Percentiles rank a stretch among this genome's conserved stretches.
Evolutionary conservation across 2,113 vertebrate genomes (phyloP).

Genomic region (Echinops telfairi): DNA sequence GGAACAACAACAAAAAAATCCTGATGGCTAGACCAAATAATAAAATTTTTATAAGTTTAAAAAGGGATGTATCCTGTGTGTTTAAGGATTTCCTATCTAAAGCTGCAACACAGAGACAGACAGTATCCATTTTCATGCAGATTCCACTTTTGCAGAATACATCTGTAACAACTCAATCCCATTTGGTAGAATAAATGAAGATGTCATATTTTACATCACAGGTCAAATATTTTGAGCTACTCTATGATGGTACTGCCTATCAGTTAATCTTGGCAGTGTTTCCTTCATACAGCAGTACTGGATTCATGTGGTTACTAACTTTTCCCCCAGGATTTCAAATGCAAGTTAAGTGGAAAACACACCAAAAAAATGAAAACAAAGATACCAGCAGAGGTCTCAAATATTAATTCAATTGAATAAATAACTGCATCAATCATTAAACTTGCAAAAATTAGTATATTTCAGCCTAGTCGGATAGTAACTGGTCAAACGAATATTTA

Average conservation of each 20-base stretch:
- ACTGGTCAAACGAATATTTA: no score
- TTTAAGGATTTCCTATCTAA: conserved; percentile 2
- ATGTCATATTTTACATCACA: neutral
- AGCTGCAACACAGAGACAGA: neutral
- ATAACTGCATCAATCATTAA: conserved; percentile 7
- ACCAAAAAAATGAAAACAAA: conserved; percentile 42
- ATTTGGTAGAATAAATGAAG: neutral
- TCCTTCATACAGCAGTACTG: neutral
- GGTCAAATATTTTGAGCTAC: conserved; percentile 11
- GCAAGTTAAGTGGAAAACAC: neutral
- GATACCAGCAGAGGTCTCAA: neutral
- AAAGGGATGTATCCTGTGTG: neutral
- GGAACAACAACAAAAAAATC: neutral
- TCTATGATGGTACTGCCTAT: neutral
- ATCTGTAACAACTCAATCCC: neutral
- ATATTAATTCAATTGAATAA: conserved; percentile 20
- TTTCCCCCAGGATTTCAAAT: neutral
- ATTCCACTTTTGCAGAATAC: neutral
- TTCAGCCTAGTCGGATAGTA: neutral
- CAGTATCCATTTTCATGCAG: neutral
- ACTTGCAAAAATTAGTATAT: neutral
- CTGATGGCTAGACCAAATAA: neutral
- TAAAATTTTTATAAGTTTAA: conserved; percentile 9
- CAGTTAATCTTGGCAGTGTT: neutral
- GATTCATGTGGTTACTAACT: neutral